Evolutionary conservation across 2,797 vertebrate species (phyloP), one percentile per base, ranked within the genome.

Genomic region (Uromys caudimaculatus): DNA sequence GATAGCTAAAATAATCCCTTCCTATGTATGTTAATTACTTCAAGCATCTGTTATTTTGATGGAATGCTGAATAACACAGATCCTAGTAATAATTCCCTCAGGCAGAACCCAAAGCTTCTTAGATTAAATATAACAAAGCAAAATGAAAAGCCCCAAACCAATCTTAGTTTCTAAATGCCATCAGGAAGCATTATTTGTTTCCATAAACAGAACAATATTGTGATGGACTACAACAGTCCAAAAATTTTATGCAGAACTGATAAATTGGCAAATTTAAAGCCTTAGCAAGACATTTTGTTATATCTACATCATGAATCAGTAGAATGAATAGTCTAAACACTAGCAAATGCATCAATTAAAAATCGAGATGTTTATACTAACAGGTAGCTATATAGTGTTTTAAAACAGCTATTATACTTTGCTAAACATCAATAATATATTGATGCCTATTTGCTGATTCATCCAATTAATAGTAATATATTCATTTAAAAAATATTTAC

Each of bases 321-420:
- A 91, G 67, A 64, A 41, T 7, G 71, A 92, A 78, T 38, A 81
- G n/a, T 77, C 27, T 60, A 21, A 81, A 92, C 92, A 73, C 7
- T 32, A 64, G 24, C 52, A 94, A 91, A 69, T 89, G 16, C 89
- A 82, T 82, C 32, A 41, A 60, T 47, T 64, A 54, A 89, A 56
- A 86, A 27, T 13, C 76, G 13, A 89, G 21, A 60, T 79, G 2
- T 96, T 14, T 81, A 32, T 19, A 38, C 3, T 47, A 77, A 6
- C 62, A 58, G 14, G 29, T 38, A 4, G 8, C 50, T 85, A 58
- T 5, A 41, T 9, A 58, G 32, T 71, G 50, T 76, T 93, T 86
- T 41, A 83, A 89, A 87, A 89, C 52, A 93, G 11, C 93, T 71
- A 88, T 95, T n/a, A 67, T 5, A 75, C 56, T 94, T 92, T 78